Base-by-base conservation (phyloP, 2,888 invertebrate genomes). In the Chrysina gloriosa region DNA sequence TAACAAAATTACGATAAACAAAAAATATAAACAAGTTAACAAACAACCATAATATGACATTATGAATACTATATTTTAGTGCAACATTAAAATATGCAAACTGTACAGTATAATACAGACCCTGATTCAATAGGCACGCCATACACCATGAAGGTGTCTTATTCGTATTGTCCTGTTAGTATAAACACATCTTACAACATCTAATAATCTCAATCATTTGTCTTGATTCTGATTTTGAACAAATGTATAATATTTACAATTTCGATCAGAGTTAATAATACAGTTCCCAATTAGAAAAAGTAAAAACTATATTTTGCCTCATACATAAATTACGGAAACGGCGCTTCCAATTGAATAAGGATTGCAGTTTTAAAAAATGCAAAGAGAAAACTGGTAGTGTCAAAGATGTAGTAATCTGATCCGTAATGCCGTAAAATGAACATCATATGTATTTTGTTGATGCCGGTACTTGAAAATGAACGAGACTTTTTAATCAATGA, bases 21-120 rank as follows among this genome's bases (percentile, higher is more conserved):
- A 61, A 61, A 42, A 61, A 61, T 27, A 61, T 42, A 61, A 58
- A 61, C 27, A 61, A 19, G 11, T 42, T 42, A 61, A 61, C 58
- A 61, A 61, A 42, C 16, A 61, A 61, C 42, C 25, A 25, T 42
- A 42, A 61, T 61, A 27, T 16, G 58, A 42, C 27, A 42, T 23
- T 61, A 61, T 61, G 42, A 61, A 61, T 61, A 61, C 42, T 61
- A 52, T 52, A 61, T 42, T 27, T n/a, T 61, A 61, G 42, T 29
- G 58, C 58, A 42, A 45, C 42, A 25, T 61, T 61, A 61, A 58
- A 58, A 61, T 61, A 27, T 61, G 42, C 27, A 42, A 42, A 42
- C 42, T 61, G 58, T 61, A 61, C 58, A 61, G 23, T 45, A 42
- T 58, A 42, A 39, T 42, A 61, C 58, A 58, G 42, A 42, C 27